phyloP scores from a whole-genome alignment of 2,888 invertebrate species.

The Hylaea fasciaria region DNA sequence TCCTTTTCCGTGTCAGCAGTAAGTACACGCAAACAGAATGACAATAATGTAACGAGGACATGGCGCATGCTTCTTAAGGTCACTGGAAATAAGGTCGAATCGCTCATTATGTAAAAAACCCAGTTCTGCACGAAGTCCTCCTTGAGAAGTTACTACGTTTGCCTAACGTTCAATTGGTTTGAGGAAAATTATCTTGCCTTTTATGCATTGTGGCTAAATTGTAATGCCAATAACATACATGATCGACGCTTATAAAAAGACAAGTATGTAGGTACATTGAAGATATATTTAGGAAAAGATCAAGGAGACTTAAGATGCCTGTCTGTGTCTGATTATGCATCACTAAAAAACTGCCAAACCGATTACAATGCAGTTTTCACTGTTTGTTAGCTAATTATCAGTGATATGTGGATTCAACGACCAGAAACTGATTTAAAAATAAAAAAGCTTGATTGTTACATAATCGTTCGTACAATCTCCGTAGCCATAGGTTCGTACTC shows the following conservation, averaged over 20 bases:
- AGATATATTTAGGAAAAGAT: too few relatives aligned
- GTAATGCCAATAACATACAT: not conserved
- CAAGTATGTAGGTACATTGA: too few relatives aligned
- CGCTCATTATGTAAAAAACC: slow-evolving; percentile 46
- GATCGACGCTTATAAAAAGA: not conserved
- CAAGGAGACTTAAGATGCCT: not conserved
- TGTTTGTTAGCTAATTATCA: too few relatives aligned
- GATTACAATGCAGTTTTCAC: too few relatives aligned
- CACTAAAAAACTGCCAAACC: too few relatives aligned
- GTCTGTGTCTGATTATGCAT: too few relatives aligned
- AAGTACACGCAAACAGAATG: slow-evolving; percentile 44
- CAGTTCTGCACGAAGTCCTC: slow-evolving; percentile 43
- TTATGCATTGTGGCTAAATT: not conserved
- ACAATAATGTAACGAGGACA: slow-evolving; percentile 54
- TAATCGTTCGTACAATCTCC: too few relatives aligned
- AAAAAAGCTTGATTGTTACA: too few relatives aligned
- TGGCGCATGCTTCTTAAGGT: slow-evolving; percentile 52
- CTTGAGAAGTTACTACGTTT: slow-evolving; percentile 43
- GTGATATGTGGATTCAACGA: too few relatives aligned
- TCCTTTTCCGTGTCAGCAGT: slow-evolving; percentile 16
- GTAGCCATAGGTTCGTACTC: too few relatives aligned
- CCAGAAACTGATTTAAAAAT: too few relatives aligned
- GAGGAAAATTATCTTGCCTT: slow-evolving; percentile 40
- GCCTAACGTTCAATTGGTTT: slow-evolving; percentile 22
- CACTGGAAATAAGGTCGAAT: slow-evolving; percentile 53